A percentile compares a stretch with the other conserved stretches of the same genome.
phyloP scores from a whole-genome alignment of 1,140 invertebrate species.

The Rhopalosiphum maidis region DNA sequence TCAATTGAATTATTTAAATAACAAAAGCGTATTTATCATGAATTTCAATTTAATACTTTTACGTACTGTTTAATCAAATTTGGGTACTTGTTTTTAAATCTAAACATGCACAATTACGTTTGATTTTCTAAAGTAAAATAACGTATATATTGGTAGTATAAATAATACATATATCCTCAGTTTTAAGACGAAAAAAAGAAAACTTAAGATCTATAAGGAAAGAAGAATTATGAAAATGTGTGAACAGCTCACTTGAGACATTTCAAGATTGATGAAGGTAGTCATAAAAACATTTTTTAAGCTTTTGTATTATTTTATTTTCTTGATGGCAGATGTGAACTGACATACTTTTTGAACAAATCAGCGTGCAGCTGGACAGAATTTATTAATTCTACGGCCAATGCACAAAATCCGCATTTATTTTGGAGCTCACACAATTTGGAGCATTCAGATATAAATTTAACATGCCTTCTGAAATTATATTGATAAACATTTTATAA shows the following conservation, averaged over 20 bases:
- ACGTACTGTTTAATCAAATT: neutral
- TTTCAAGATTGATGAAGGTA: neutral
- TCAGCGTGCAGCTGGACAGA: neutral
- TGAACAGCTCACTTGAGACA: neutral
- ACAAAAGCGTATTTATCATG: neutral
- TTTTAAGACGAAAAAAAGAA: neutral
- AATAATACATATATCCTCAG: neutral
- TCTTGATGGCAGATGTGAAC: neutral
- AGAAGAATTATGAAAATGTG: neutral
- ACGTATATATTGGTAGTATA: neutral
- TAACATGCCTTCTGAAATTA: neutral
- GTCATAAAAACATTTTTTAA: neutral
- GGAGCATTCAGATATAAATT: neutral
- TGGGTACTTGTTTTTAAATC: too few species aligned
- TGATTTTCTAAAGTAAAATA: neutral
- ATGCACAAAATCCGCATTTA: neutral
- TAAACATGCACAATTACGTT: neutral
- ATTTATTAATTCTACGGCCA: neutral
- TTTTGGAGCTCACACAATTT: neutral
- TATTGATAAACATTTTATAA: neutral
- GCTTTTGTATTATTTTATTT: neutral
- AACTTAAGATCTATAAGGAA: neutral
- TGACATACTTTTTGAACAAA: neutral
- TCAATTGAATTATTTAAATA: neutral
- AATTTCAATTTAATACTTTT: neutral